Percentiles rank a stretch among this genome's conserved stretches.
Evolutionary conservation across 2,888 invertebrate genomes (phyloP).

Genomic region (Chloroclysta siterata): DNA sequence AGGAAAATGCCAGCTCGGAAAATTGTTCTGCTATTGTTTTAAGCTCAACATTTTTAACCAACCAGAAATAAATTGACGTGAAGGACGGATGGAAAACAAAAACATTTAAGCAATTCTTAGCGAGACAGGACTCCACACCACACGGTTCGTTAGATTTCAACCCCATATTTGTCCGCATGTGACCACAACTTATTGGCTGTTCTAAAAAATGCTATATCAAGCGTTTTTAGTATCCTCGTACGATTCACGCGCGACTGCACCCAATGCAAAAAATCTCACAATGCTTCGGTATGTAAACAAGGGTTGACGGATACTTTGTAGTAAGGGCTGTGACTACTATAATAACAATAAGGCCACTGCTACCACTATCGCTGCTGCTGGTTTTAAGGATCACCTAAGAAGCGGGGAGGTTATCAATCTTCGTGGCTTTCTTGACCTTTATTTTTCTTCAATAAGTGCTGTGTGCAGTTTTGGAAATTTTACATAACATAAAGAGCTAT

Average conservation of each 20-base stretch:
- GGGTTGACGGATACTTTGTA: background rate
- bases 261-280: background rate
- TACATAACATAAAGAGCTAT: too few species aligned
- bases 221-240: background rate
- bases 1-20: background rate
- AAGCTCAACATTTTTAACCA: background rate
- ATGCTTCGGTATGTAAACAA: background rate
- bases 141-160: constrained; percentile 2
- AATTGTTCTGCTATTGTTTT: background rate
- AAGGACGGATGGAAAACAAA: constrained; percentile 3
- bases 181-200: background rate
- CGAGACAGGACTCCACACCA: background rate
- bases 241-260: background rate
- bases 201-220: background rate
- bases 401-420: too few species aligned
- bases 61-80: background rate
- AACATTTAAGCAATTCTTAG: constrained; percentile 5
- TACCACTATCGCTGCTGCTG: too few species aligned
- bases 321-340: too few species aligned
- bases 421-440: too few species aligned
- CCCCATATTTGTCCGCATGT: background rate
- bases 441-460: too few species aligned
- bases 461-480: too few species aligned
- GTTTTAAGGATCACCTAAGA: too few species aligned
- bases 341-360: too few species aligned